Percentiles rank a stretch among this genome's conserved stretches.
Evolutionary conservation across 2,888 invertebrate species (phyloP).

Genomic region (Zaprionus lineosus): DNA sequence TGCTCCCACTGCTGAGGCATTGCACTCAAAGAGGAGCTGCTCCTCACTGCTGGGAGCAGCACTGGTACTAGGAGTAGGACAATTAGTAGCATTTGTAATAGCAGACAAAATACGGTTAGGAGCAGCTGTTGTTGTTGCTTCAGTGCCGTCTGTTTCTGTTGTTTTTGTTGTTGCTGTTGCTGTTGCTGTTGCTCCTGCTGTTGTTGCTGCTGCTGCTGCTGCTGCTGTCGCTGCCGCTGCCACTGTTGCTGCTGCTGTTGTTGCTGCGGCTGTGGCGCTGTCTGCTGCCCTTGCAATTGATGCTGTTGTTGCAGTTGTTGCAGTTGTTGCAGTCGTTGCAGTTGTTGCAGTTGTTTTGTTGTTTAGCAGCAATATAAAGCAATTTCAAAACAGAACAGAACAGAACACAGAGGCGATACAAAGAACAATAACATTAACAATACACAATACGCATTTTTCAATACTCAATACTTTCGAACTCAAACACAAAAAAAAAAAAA

Average conservation of each 20-base stretch:
- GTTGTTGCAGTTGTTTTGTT: conserved; percentile 54
- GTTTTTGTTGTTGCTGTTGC: conserved; percentile 80
- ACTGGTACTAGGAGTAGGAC: conserved; percentile 52
- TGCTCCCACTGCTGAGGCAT: conserved; percentile 66
- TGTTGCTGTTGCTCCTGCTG: conserved; percentile 73
- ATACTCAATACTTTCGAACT: conserved; percentile 19
- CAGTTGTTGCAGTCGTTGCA: conserved; percentile 49
- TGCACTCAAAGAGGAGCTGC: conserved; percentile 76
- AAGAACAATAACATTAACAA: conserved; percentile 69
- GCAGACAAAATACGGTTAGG: conserved; percentile 57
- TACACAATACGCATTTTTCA: conserved; percentile 34
- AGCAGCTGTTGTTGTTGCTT: conserved; percentile 41
- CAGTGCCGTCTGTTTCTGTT: conserved; percentile 73
- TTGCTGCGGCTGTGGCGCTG: conserved; percentile 36
- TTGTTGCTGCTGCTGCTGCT: conserved; percentile 29
- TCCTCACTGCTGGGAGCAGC: conserved; percentile 49
- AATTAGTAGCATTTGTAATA: conserved; percentile 59
- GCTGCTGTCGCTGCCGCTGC: conserved; percentile 35
- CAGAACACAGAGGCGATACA: conserved; percentile 77
- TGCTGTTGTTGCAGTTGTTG: conserved; percentile 35
- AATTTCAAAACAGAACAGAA: conserved; percentile 63
- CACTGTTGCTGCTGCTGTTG: conserved; percentile 39
- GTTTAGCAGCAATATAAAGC: conserved; percentile 67
- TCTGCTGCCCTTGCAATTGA: conserved; percentile 65
- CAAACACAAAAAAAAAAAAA: conserved; percentile 3